Conservation (phyloP, 2,888 invertebrate species). For the Tethea ocularis region DNA sequence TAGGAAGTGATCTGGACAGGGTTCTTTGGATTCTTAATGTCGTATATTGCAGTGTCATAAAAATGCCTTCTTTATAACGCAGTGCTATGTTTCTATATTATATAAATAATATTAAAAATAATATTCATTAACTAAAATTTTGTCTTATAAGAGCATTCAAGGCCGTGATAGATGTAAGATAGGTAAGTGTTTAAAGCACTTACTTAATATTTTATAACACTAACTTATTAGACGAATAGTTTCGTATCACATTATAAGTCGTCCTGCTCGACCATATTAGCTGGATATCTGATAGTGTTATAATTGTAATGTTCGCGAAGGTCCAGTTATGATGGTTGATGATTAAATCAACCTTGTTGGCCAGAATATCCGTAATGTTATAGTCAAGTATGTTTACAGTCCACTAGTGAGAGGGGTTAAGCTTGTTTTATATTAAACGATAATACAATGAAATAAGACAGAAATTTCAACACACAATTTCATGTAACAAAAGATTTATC, state of each 20-base stretch:
- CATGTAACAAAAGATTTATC: too few relatives aligned
- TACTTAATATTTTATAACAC: constrained; percentile 57
- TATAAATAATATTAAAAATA: constrained; percentile 6
- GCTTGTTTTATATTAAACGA: constrained; percentile 35
- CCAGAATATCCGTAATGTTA: constrained; percentile 44
- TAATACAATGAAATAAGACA: constrained; percentile 11
- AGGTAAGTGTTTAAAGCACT: constrained; percentile 64
- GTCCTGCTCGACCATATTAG: constrained; percentile 13
- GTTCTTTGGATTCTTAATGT: constrained; percentile 9
- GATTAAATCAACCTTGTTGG: constrained; percentile 40
- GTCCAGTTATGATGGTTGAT: constrained; percentile 17
- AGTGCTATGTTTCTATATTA: constrained; percentile 31
- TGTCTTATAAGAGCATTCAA: constrained; percentile 59
- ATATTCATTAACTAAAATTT: constrained; percentile 15
- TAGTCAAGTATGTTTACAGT: constrained; percentile 52
- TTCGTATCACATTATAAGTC: constrained; percentile 46
- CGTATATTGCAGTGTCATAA: constrained; percentile 11
- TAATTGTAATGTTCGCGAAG: not conserved
- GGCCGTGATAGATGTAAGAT: constrained; percentile 76
- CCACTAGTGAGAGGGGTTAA: constrained; percentile 50
- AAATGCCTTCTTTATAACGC: constrained; percentile 29
- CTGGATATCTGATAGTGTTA: constrained; percentile 11
- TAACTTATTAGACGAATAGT: constrained; percentile 48
- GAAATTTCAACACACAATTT: not conserved
- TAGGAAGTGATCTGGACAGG: not conserved